These are phyloP conservation scores for Xenopus laevis DNA, from an alignment of 2,113 vertebrate genomes.

Conservation along the genomic window DNA sequence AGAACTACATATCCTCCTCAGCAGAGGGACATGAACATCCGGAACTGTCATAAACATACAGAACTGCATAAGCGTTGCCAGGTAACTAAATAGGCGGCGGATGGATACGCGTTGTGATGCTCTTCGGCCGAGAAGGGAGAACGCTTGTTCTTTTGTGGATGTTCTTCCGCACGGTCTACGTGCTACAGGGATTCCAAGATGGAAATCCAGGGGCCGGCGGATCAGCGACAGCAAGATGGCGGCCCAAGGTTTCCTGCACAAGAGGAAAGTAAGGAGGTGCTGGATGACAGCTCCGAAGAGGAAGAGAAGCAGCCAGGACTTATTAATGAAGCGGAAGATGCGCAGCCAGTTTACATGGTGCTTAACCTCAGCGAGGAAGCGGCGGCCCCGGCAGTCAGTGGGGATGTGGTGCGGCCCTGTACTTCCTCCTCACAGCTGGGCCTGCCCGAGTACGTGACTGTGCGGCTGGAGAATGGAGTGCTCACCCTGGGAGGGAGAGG, in stretches of 20 bases:
- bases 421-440: slow-evolving; percentile 78
- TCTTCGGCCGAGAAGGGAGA: too few relatives aligned
- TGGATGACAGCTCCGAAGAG: slow-evolving; percentile 35
- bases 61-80: too few relatives aligned
- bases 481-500: slow-evolving; percentile 69
- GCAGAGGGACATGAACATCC: too few relatives aligned
- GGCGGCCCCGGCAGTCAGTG: slow-evolving; percentile 39
- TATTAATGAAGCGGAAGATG: not conserved
- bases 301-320: slow-evolving; percentile 23
- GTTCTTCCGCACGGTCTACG: slow-evolving; percentile 39
- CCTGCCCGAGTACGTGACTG: slow-evolving; percentile 60
- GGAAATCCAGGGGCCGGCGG: slow-evolving; percentile 84
- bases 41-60: too few relatives aligned
- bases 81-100: not conserved
- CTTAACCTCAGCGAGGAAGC: not conserved
- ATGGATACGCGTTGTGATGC: not conserved
- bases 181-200: slow-evolving; percentile 91
- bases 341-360: slow-evolving; percentile 2
- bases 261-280: not conserved
- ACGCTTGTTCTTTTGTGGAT: not conserved
- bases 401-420: slow-evolving; percentile 71
- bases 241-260: slow-evolving; percentile 20
- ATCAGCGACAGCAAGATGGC: slow-evolving; percentile 50
- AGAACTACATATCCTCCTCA: too few relatives aligned
- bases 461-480: slow-evolving; percentile 81